phyloP scores from a whole-genome alignment of 2,113 vertebrate genomes.

The Haliaeetus leucogaster region DNA sequence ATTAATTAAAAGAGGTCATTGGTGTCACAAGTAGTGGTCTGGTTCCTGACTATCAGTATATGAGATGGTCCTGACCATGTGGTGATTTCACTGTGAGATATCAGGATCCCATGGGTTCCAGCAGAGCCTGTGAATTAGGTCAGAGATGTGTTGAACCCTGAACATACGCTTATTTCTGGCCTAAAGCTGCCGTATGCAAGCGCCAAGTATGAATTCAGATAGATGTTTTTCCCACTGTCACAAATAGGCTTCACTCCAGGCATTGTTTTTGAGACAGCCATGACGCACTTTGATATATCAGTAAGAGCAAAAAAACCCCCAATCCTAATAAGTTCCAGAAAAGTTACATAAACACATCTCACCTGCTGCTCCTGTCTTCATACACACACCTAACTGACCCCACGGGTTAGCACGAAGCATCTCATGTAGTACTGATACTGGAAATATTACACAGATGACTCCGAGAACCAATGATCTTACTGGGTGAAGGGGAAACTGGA shows the following conservation, averaged over 20 bases:
- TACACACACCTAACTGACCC: background rate
- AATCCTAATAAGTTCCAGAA: slow-evolving; percentile 26
- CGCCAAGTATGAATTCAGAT: slow-evolving; percentile 11
- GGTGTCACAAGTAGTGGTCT: background rate
- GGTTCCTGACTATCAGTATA: background rate
- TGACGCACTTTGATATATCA: slow-evolving; percentile 34
- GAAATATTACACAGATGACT: background rate
- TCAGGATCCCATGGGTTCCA: background rate
- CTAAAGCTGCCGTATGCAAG: background rate
- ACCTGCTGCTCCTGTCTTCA: background rate
- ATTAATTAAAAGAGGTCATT: background rate
- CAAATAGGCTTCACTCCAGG: slow-evolving; percentile 45
- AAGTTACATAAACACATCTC: background rate
- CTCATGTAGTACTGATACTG: background rate
- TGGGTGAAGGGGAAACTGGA: background rate
- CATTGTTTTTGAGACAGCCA: slow-evolving; percentile 51
- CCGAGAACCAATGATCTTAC: background rate
- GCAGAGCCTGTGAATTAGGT: background rate
- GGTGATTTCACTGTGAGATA: background rate
- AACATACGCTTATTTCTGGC: background rate
- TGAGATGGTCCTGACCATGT: background rate
- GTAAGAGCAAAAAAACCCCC: background rate
- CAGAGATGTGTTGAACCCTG: background rate
- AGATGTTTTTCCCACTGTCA: slow-evolving; percentile 37
- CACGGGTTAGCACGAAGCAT: background rate